Evolutionary conservation across 2,797 vertebrate genomes (phyloP).

Genomic region (Crotalus adamanteus): DNA sequence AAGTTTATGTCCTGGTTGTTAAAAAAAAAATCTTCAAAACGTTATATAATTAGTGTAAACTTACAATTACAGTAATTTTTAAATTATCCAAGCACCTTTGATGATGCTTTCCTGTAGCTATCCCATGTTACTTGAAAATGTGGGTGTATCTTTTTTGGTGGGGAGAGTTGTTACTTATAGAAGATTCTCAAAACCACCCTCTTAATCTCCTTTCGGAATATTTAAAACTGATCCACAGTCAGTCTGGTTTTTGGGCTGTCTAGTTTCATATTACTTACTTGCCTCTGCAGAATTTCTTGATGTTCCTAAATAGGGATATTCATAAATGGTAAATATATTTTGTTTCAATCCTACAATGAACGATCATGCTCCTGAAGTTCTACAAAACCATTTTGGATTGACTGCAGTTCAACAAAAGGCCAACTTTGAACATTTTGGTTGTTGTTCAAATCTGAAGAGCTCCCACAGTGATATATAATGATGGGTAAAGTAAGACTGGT

Average conservation of each 20-base stretch:
- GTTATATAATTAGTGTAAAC: background rate
- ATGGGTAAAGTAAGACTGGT: background rate
- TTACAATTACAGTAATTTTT: background rate
- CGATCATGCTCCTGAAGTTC: background rate
- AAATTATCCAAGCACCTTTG: background rate
- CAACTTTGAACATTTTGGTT: background rate
- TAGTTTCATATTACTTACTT: background rate
- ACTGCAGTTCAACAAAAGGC: background rate
- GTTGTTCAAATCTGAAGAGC: background rate
- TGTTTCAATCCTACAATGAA: background rate
- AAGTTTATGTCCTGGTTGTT: background rate
- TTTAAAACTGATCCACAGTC: background rate
- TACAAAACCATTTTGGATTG: background rate
- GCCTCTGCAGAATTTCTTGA: background rate
- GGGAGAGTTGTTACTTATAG: background rate
- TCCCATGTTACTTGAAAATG: background rate
- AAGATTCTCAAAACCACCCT: background rate
- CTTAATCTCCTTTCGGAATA: background rate
- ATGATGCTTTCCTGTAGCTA: background rate
- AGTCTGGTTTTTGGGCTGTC: background rate
- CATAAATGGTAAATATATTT: background rate
- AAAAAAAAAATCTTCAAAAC: background rate
- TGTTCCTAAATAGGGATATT: background rate
- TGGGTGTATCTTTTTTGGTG: background rate
- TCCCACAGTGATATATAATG: background rate